Conservation (phyloP, 1,140 invertebrate species). For the Drosophila bifasciata region DNA sequence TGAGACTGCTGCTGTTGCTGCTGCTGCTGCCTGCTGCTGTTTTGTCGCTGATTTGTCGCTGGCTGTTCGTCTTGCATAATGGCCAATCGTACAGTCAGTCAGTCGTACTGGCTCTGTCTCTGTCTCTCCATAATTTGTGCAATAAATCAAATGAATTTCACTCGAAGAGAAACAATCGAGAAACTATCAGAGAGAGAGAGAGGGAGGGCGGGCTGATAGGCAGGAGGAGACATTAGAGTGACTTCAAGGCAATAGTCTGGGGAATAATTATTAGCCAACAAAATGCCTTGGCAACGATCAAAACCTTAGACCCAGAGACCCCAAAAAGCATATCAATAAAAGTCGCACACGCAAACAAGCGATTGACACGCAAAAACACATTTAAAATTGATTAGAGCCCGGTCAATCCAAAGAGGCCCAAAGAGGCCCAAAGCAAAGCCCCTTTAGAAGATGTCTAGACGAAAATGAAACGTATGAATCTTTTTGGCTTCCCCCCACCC, state of each 20-base stretch:
- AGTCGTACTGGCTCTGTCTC: slow-evolving; percentile 17
- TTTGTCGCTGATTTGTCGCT: slow-evolving; percentile 41
- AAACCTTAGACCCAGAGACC: slow-evolving; percentile 32
- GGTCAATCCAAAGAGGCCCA: slow-evolving; percentile 34
- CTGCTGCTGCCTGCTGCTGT: slow-evolving; percentile 16
- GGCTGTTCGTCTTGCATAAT: slow-evolving; percentile 64
- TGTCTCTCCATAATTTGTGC: slow-evolving; percentile 78
- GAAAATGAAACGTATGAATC: slow-evolving; percentile 15
- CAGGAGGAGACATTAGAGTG: slow-evolving; percentile 10
- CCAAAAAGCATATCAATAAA: slow-evolving; percentile 75
- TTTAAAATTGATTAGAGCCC: slow-evolving; percentile 80
- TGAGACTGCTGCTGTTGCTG: slow-evolving; percentile 3
- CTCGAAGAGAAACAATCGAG: slow-evolving; percentile 70
- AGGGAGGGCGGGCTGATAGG: not conserved
- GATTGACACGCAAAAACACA: slow-evolving; percentile 82
- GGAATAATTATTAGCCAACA: slow-evolving; percentile 68
- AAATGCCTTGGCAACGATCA: slow-evolving; percentile 60
- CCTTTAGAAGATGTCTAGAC: slow-evolving; percentile 67
- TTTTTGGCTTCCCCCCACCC: slow-evolving; percentile 15
- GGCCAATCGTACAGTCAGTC: slow-evolving; percentile 19
- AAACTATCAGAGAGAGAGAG: not conserved
- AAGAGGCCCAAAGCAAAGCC: slow-evolving; percentile 10
- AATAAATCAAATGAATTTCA: slow-evolving; percentile 82
- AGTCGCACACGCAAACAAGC: slow-evolving; percentile 79
- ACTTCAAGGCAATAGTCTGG: slow-evolving; percentile 62